Evolutionary conservation across 2,888 invertebrate genomes (phyloP).

Genomic region (Drosophila mercatorum): DNA sequence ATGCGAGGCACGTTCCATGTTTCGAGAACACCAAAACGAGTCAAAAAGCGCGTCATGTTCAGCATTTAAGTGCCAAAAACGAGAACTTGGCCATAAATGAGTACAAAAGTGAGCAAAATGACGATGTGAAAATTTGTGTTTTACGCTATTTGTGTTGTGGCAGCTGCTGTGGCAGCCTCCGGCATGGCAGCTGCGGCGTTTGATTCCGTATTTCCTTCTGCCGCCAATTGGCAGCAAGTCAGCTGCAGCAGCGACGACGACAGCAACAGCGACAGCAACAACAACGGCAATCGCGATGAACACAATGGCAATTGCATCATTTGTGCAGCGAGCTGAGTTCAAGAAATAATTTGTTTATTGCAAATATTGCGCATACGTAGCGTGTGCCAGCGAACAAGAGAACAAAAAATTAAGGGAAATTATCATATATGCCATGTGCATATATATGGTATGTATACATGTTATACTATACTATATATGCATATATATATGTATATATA

Average conservation of each 20-base stretch:
- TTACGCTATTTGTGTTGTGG: slow-evolving; percentile 58
- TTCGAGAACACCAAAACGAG: slow-evolving; percentile 40
- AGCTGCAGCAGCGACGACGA: slow-evolving; percentile 22
- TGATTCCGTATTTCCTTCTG: slow-evolving; percentile 52
- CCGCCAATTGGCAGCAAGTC: slow-evolving; percentile 28
- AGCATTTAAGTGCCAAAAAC: slow-evolving; percentile 35
- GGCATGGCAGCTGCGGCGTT: slow-evolving; percentile 14
- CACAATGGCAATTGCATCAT: slow-evolving; percentile 64
- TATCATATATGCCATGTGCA: slow-evolving; percentile 27
- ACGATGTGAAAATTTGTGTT: slow-evolving; percentile 10
- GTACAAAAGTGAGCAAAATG: background rate
- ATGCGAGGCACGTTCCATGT: slow-evolving; percentile 67
- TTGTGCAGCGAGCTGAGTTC: slow-evolving; percentile 36
- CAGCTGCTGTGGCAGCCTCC: slow-evolving; percentile 36
- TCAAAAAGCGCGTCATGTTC: slow-evolving; percentile 14
- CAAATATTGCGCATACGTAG: slow-evolving; percentile 68
- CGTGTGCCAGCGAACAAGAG: slow-evolving; percentile 58
- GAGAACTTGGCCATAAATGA: slow-evolving; percentile 44
- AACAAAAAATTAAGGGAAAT: slow-evolving; percentile 14
- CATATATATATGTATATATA: background rate
- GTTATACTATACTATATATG: background rate
- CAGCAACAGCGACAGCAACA: slow-evolving; percentile 18
- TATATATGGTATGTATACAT: background rate
- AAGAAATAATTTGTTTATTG: slow-evolving; percentile 34
- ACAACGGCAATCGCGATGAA: slow-evolving; percentile 24